A percentile compares a stretch with the other conserved stretches of the same genome.
These are phyloP conservation scores for Priocnemis perturbator DNA, from an alignment of 2,888 invertebrate species.

Conservation along the genomic window DNA sequence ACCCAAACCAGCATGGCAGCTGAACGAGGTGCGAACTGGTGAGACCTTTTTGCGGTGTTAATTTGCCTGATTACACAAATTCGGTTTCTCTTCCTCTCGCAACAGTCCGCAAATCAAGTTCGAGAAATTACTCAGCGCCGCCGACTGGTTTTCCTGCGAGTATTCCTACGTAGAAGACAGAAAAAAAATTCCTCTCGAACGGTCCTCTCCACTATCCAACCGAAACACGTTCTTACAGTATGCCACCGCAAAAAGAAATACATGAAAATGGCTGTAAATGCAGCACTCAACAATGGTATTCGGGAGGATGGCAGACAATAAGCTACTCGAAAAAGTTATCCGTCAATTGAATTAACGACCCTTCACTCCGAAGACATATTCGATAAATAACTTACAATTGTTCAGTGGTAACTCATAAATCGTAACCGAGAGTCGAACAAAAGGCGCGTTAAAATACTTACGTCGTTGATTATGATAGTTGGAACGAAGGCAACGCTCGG, in stretches of 20 bases:
- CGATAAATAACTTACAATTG: no score
- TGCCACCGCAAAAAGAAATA: no score
- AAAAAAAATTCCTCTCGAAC: conserved; percentile 3
- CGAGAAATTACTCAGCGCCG: conserved; percentile 51
- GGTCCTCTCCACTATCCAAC: neutral
- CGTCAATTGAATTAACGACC: no score
- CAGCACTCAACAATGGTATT: no score
- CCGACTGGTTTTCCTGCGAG: conserved; percentile 47
- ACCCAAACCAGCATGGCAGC: neutral
- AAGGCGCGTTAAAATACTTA: conserved; percentile 64
- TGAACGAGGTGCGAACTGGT: conserved; percentile 5
- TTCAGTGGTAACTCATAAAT: no score
- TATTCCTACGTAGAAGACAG: conserved; percentile 40
- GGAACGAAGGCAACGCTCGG: conserved; percentile 73
- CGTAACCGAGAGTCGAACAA: no score
- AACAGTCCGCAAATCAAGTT: conserved; percentile 56
- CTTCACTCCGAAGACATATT: no score
- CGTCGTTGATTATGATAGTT: conserved; percentile 73
- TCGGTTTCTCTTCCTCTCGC: conserved; percentile 43
- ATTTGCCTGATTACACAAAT: conserved; percentile 38
- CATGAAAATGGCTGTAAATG: no score
- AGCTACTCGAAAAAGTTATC: no score
- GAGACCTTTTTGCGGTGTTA: no score
- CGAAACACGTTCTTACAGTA: no score
- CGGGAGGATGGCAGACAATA: no score